Base-by-base conservation (phyloP, 2,888 invertebrate genomes). In the Agrochola lychnidis region DNA sequence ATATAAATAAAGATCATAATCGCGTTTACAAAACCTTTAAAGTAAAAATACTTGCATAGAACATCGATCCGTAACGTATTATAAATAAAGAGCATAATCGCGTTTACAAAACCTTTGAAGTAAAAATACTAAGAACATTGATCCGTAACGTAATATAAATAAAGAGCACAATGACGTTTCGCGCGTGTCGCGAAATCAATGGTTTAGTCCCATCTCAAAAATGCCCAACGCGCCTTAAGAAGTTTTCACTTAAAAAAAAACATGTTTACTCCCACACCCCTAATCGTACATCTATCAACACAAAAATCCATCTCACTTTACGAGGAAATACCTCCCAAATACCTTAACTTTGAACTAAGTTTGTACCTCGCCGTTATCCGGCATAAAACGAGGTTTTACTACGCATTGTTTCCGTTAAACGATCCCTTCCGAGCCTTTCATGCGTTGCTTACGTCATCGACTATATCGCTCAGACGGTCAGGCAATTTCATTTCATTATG, bases 381-480 rank as follows among this genome's bases (percentile, higher is more conserved):
- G 75, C 72, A 81, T 76, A 42, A 72, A 88, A 85, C 72, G 70
- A 66, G 77, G 16, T 76, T 87, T 82, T 69, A 83, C 67, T 79
- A 72, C 78, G 79, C 85, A 83, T 82, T 85, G 87, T 88, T 87
- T 87, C 81, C 83, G 74, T 69, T 80, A 80, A 85, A 71, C 77
- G 76, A 36, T 81, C 89, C 87, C 83, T 82, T 78, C 78, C 69
- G 77, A 82, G 66, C 78, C 82, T 79, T 87, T 85, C 83, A 88
- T 77, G 57, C 51, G 72, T 53, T 74, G 89, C 85, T 83, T 82
- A 85, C 87, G 85, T 88, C 89, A 88, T 79, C 76, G 77, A 48
- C 36, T 78, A 61, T 81, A 83, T 71, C 73, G 77, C 78, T 73
- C 61, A 71, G 79, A 66, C 81, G 70, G 70, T 36, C 69, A 66